These are phyloP conservation scores for Trissolcus japonicus DNA, from an alignment of 2,888 invertebrate species.

Conservation along the genomic window DNA sequence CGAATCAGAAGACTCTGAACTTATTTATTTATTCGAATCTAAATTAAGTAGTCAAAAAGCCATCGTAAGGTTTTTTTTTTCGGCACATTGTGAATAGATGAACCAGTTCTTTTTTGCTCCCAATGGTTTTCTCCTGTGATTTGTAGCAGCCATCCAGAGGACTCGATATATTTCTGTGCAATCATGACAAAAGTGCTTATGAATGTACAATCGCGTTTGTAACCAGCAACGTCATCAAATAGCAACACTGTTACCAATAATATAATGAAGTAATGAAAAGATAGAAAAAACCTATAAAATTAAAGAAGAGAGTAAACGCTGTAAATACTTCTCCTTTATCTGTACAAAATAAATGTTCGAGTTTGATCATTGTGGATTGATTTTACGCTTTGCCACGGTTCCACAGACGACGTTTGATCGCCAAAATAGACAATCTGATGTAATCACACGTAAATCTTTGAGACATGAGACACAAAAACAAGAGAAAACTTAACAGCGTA, in stretches of 20 bases:
- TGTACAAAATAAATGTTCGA: constrained; percentile 37
- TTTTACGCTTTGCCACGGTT: constrained; percentile 42
- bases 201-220: constrained; percentile 30
- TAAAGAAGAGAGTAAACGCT: constrained; percentile 4
- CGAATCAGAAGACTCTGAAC: constrained; percentile 77
- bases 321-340: constrained; percentile 30
- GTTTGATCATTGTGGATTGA: constrained; percentile 23
- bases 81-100: constrained; percentile 22
- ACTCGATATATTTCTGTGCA: constrained; percentile 47
- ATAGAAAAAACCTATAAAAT: constrained; percentile 3
- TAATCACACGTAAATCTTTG: not conserved
- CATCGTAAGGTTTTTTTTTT: constrained; percentile 17
- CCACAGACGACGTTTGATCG: constrained; percentile 26
- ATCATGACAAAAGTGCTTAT: constrained; percentile 51
- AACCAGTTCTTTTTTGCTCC: constrained; percentile 3
- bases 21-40: constrained; percentile 58
- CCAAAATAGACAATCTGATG: constrained; percentile 39
- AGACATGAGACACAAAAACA: not conserved
- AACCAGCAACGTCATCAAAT: constrained; percentile 3
- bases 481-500: not conserved
- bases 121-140: constrained; percentile 47
- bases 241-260: constrained; percentile 5
- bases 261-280: not conserved
- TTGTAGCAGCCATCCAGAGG: constrained; percentile 52
- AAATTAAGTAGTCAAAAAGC: constrained; percentile 67